Base-by-base conservation (phyloP, 2,888 invertebrate species). In the Cryptocheilus praepositus region DNA sequence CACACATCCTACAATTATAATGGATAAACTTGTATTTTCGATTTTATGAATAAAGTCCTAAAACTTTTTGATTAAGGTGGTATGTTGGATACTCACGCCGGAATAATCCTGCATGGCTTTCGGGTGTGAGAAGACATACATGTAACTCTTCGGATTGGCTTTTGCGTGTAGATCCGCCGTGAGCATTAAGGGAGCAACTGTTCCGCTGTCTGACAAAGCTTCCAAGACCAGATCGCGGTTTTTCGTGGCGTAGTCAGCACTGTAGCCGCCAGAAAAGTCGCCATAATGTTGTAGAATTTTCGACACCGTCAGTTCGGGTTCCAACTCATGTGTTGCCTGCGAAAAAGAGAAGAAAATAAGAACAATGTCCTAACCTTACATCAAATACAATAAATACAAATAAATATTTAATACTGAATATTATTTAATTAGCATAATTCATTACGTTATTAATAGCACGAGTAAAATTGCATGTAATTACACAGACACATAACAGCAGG, bases 111-210 rank as follows among this genome's bases (percentile, higher is more conserved):
- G 94, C 81, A 94, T 93, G 73, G 93, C 91, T 66, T 95, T 95
- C 77, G 94, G 95, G 86, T 98, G 96, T 4, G 94, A 93, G 83
- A 96, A 96, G 25, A 96, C 95, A 85, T 96, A 97, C 91, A 97
- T 95, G 88, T 94, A 96, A 62, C 95, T 95, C 83, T 93, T 93
- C 0, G 92, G 91, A 89, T 95, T 95, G 25, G 93, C 91, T 76
- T 91, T 92, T 3, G 95, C 92, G 83, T 96, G 95, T 86, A 94
- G 93, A 87, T 93, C 91, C 18, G 94, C 95, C 70, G 94, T 93
- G 89, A 93, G 92, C 71, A 96, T 90, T 76, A 95, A 89, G 0
- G 97, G 98, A 0, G 96, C 95, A 21, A 95, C 92, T 19, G 95
- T 94, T 66, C 95, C 92, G 7, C 96, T 96, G 89, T 98, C 98